A percentile compares a stretch with the other conserved stretches of the same genome.
phyloP scores from a whole-genome alignment of 2,888 invertebrate species.

The Parnassius apollo region DNA sequence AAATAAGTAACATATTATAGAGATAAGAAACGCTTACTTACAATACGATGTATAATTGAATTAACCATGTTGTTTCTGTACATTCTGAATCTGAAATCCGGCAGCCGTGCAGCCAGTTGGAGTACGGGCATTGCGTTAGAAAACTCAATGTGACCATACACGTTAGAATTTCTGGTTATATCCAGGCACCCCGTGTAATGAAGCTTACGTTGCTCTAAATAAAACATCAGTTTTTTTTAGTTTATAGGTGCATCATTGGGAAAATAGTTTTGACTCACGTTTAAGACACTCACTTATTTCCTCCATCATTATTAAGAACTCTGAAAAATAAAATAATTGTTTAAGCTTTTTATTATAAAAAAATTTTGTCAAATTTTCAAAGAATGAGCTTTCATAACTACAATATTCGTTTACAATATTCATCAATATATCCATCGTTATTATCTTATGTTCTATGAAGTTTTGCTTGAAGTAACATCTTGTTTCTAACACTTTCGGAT shows the following conservation, averaged over 20 bases:
- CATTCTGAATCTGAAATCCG: slow-evolving; percentile 85
- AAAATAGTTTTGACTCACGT: background rate
- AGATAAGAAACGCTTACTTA: slow-evolving; percentile 46
- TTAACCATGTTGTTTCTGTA: slow-evolving; percentile 85
- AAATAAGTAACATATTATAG: too few relatives aligned
- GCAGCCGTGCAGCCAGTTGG: slow-evolving; percentile 81
- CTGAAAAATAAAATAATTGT: slow-evolving; percentile 44
- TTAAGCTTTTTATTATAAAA: background rate
- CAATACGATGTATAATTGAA: slow-evolving; percentile 82
- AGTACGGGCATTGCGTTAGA: slow-evolving; percentile 85
- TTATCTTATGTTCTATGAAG: too few relatives aligned
- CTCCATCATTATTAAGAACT: slow-evolving; percentile 42
- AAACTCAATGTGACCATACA: slow-evolving; percentile 57
- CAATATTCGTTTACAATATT: background rate
- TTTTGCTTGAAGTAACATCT: too few relatives aligned
- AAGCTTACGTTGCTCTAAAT: slow-evolving; percentile 49
- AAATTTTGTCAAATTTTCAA: background rate
- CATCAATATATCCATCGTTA: too few relatives aligned
- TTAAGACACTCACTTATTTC: slow-evolving; percentile 53
- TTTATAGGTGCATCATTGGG: background rate
- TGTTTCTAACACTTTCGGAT: too few relatives aligned
- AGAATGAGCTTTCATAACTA: background rate
- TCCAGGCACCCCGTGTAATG: slow-evolving; percentile 60
- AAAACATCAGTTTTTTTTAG: slow-evolving; percentile 21
- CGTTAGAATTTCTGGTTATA: slow-evolving; percentile 39